Conservation (phyloP, 37 sponge, comb jelly and placozoan genomes). For the Chondrilla cf. caribensis region DNA sequence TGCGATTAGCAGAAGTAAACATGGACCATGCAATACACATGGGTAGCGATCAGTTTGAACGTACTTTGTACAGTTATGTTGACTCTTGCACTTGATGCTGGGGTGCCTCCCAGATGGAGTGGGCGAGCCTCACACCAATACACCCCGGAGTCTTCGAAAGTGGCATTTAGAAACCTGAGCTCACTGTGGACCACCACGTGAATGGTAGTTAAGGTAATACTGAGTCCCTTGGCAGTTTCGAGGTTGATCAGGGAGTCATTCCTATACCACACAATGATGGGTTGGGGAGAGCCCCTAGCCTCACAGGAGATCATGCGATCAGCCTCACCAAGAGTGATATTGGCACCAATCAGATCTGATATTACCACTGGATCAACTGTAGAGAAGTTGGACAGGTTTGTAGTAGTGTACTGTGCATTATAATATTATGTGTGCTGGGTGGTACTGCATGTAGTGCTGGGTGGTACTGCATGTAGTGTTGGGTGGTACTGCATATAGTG, state of each 20-base stretch:
- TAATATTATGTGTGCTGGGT: too few relatives aligned
- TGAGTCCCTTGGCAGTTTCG: background rate
- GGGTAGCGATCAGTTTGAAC: too few relatives aligned
- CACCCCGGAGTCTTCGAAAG: constrained; percentile 37
- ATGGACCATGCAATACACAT: too few relatives aligned
- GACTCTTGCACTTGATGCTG: background rate
- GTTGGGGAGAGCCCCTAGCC: constrained; percentile 39
- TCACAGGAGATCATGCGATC: constrained; percentile 18
- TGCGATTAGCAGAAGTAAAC: too few relatives aligned
- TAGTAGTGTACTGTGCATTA: too few relatives aligned
- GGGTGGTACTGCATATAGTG: too few relatives aligned
- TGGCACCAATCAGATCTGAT: background rate
- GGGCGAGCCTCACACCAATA: constrained; percentile 39
- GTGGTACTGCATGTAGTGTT: too few relatives aligned
- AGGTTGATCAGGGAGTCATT: constrained; percentile 29
- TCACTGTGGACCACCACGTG: constrained; percentile 14
- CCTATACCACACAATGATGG: constrained; percentile 43
- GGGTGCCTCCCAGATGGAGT: background rate
- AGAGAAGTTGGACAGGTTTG: too few relatives aligned
- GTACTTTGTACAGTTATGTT: constrained; percentile 48
- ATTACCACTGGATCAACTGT: constrained; percentile 44
- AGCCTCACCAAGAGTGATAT: constrained; percentile 25
- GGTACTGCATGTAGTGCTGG: too few relatives aligned
- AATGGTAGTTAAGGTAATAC: background rate
- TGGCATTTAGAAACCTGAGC: constrained; percentile 26